These are phyloP conservation scores for Orchesella cincta DNA, from an alignment of 1,140 invertebrate genomes.

Conservation along the genomic window DNA sequence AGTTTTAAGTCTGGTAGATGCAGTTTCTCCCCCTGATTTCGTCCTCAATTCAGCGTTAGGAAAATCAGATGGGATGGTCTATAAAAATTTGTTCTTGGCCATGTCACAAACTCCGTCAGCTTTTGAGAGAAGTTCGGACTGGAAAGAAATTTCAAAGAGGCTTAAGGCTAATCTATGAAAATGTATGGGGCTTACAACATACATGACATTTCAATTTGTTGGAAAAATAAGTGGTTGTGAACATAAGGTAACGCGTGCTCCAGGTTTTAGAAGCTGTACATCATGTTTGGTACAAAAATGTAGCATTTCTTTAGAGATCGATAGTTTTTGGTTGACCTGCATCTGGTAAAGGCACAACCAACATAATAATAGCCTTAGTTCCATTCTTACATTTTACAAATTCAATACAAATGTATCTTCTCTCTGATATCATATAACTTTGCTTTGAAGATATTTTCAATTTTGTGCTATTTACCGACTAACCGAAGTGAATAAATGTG, in stretches of 20 bases:
- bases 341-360: no score
- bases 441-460: no score
- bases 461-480: no score
- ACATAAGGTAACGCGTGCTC: neutral
- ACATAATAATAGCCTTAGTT: no score
- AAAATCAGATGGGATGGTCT: slow-evolving; percentile 78
- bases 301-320: neutral
- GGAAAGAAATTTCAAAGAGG: slow-evolving; percentile 67
- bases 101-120: slow-evolving; percentile 71
- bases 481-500: no score
- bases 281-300: no score
- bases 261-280: no score
- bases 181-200: neutral
- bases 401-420: no score
- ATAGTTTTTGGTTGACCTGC: no score
- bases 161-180: slow-evolving; percentile 37
- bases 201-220: neutral
- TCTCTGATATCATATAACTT: no score
- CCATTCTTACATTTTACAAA: no score
- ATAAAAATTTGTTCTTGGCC: slow-evolving; percentile 76
- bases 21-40: slow-evolving; percentile 84
- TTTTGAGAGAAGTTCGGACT: slow-evolving; percentile 75
- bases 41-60: slow-evolving; percentile 78
- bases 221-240: neutral
- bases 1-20: slow-evolving; percentile 77